Evolutionary conservation across 1,140 invertebrate species (phyloP).

Genomic region (Zaprionus tsacasi): DNA sequence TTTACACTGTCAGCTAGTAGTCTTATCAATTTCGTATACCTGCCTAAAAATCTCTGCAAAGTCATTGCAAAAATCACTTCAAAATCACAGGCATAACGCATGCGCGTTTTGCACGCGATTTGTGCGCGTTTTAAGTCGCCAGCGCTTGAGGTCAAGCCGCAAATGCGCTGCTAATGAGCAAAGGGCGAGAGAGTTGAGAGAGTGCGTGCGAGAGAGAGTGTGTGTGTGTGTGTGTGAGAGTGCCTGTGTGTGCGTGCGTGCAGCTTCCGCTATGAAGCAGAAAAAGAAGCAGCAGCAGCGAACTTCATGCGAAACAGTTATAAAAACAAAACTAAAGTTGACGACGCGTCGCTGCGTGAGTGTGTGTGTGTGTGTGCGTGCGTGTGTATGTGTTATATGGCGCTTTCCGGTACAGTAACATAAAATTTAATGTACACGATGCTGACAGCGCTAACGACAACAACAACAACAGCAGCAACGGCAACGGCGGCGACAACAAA

Average conservation of each 20-base stretch:
- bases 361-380: neutral
- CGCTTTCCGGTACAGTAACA: conserved; percentile 79
- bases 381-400: conserved; percentile 61
- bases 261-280: conserved; percentile 59
- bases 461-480: conserved; percentile 33
- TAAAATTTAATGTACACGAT: conserved; percentile 79
- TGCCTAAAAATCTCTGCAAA: neutral
- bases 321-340: conserved; percentile 56
- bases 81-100: no score
- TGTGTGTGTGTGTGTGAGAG: conserved; percentile 43
- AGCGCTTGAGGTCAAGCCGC: conserved; percentile 7
- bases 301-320: conserved; percentile 74
- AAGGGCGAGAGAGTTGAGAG: neutral
- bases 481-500: conserved; percentile 29
- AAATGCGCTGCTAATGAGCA: conserved; percentile 44
- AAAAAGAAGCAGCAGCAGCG: conserved; percentile 30
- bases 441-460: conserved; percentile 61
- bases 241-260: conserved; percentile 52
- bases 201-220: conserved; percentile 45
- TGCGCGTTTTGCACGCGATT: conserved; percentile 4
- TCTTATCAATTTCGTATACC: no score
- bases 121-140: conserved; percentile 3
- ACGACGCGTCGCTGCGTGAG: conserved; percentile 41
- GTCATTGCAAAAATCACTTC: neutral
- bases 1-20: no score